Percentiles rank a stretch among this genome's conserved stretches.
Conservation (phyloP, 2,797 vertebrate species). For the Morus bassanus region DNA sequence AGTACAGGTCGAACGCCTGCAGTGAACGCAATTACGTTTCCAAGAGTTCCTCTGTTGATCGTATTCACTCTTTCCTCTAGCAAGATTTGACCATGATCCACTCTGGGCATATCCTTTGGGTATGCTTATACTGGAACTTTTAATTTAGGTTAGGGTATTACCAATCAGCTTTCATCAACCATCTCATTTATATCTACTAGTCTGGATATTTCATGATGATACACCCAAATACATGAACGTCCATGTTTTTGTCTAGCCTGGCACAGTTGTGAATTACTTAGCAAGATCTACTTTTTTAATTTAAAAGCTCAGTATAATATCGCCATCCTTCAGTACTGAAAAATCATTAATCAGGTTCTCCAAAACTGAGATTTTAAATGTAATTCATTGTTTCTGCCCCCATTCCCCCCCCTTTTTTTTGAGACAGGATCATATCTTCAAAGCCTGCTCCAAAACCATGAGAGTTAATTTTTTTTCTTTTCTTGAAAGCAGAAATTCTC, state of each 20-base stretch:
- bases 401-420: fast-evolving
- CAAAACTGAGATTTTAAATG: neutral
- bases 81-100: neutral
- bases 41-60: neutral
- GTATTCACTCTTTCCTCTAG: neutral
- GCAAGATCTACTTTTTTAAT: neutral
- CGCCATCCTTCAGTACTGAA: neutral
- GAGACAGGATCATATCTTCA: neutral
- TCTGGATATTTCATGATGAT: neutral
- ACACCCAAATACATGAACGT: neutral
- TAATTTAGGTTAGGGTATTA: neutral
- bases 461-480: neutral
- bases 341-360: neutral
- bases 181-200: neutral
- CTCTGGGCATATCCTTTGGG: neutral
- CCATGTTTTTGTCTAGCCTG: neutral
- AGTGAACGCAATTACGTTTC: neutral
- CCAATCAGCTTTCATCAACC: neutral
- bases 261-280: neutral
- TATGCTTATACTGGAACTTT: neutral
- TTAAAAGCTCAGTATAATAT: neutral
- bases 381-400: neutral
- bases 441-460: neutral
- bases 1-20: neutral
- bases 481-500: neutral